Base-by-base conservation (phyloP, 53 echinoderm and acorn worm species). In the Holothuria leucospilota region DNA sequence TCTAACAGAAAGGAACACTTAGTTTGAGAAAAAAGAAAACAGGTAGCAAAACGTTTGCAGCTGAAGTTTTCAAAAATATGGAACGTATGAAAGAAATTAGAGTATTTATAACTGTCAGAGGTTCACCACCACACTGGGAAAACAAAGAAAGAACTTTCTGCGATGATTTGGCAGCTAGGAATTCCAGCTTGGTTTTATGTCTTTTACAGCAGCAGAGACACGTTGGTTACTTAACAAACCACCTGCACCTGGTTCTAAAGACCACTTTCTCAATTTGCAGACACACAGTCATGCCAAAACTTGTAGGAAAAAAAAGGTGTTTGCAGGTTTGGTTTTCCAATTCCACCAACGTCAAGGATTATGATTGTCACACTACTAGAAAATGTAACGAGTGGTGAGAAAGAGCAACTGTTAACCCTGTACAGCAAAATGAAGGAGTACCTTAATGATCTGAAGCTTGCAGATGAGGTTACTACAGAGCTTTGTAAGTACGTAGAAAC, bases 101-200 rank as follows among this genome's bases (percentile, higher is more conserved):
- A 21, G 38, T 85, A 8, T 73, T 85, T 73, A 25, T 60, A 73
- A 53, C 86, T 42, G 13, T 85, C 0, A 64, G 86, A 8, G 58
- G 58, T 73, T 85, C 86, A 7, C 86, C 86, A 30, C 86, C 73
- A 56, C 74, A 85, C 40, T 40, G 42, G 56, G 86, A 85, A 85
- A 20, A 16, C 49, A 21, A 78, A 85, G 21, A 85, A 85, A 73
- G 86, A 85, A 12, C 73, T 85, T 4, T 51, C 74, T 42, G 86
- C 86, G 5, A 85, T 85, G 86, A 85, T n/a, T n/a, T n/a, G n/a
- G n/a, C n/a, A n/a, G n/a, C n/a, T n/a, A n/a, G n/a, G n/a, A n/a
- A n/a, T n/a, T n/a, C n/a, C n/a, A n/a, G n/a, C n/a, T n/a, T n/a
- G n/a, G n/a, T n/a, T n/a, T n/a, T n/a, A n/a, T n/a, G n/a, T n/a